Conservation (phyloP, 2,888 invertebrate species). For the Rugalucina vietnamica region DNA sequence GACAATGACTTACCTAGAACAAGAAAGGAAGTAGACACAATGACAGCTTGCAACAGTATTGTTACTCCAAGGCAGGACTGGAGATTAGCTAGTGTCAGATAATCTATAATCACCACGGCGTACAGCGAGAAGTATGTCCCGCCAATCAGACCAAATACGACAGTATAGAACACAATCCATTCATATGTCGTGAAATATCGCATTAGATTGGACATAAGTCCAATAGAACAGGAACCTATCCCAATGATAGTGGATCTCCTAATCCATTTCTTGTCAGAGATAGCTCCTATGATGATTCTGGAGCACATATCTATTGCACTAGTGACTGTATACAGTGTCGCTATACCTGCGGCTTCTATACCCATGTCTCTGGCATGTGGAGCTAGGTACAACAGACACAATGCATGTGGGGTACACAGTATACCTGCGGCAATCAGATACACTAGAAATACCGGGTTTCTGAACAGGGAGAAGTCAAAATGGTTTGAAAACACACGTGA, state of each 20-base stretch:
- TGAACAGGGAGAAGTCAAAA: constrained; percentile 47
- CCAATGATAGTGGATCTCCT: constrained; percentile 42
- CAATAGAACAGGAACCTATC: constrained; percentile 21
- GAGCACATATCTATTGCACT: constrained; percentile 49
- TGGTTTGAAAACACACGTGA: background rate
- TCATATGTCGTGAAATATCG: constrained; percentile 54
- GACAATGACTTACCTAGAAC: constrained; percentile 58
- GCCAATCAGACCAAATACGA: constrained; percentile 60
- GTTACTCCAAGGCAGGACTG: constrained; percentile 60
- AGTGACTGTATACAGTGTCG: constrained; percentile 43
- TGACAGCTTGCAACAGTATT: constrained; percentile 57
- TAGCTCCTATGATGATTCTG: constrained; percentile 34
- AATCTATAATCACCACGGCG: constrained; percentile 64
- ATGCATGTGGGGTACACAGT: constrained; percentile 44
- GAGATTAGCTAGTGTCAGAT: constrained; percentile 62
- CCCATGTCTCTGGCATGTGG: constrained; percentile 54
- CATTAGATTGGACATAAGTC: constrained; percentile 22
- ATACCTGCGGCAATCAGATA: constrained; percentile 28
- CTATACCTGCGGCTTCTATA: constrained; percentile 30
- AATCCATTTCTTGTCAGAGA: constrained; percentile 45
- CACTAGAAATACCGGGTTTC: constrained; percentile 48
- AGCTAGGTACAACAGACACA: constrained; percentile 49
- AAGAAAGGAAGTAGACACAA: constrained; percentile 50
- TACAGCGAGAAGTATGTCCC: constrained; percentile 64
- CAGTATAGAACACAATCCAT: constrained; percentile 56